A percentile compares a stretch with the other conserved stretches of the same genome.
Conservation (phyloP, 1,140 invertebrate species). For the Drosophila sproati region DNA sequence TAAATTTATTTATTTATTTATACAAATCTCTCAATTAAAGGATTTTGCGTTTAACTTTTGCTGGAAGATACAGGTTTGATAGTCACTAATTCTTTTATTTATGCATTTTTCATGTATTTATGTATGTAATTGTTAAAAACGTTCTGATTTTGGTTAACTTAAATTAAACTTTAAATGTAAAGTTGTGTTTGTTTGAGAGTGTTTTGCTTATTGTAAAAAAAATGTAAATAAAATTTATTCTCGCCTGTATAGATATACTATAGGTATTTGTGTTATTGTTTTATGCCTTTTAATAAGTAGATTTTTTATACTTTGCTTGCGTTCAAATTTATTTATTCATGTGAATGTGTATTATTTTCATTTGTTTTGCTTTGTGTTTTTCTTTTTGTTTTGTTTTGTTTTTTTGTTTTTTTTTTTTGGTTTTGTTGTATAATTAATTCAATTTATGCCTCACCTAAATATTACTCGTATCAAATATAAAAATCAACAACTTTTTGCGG, state of each 20-base stretch:
- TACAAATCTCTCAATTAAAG: constrained; percentile 71
- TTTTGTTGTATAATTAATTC: constrained; percentile 80
- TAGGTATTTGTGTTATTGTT: constrained; percentile 75
- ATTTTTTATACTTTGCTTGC: constrained; percentile 51
- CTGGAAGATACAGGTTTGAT: constrained; percentile 85
- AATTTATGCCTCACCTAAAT: constrained; percentile 82
- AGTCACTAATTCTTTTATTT: constrained; percentile 84
- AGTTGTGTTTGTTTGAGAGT: constrained; percentile 21
- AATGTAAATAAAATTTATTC: constrained; percentile 78
- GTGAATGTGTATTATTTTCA: constrained; percentile 59
- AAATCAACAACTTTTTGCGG: constrained; percentile 84
- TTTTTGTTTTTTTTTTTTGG: constrained; percentile 42
- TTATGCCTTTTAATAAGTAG: constrained; percentile 69
- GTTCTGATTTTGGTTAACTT: constrained; percentile 48
- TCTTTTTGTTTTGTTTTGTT: constrained; percentile 41
- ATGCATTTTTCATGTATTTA: constrained; percentile 54
- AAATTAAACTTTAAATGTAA: constrained; percentile 30
- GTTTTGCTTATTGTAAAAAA: constrained; percentile 69
- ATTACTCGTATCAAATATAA: constrained; percentile 85
- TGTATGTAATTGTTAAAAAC: constrained; percentile 54
- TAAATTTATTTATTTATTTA: constrained; percentile 58
- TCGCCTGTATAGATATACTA: constrained; percentile 54
- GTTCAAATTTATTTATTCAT: constrained; percentile 57
- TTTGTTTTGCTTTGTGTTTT: constrained; percentile 27
- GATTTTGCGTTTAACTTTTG: constrained; percentile 76